phyloP scores from a whole-genome alignment of 1,140 invertebrate species.

The Heterodera carotae region DNA sequence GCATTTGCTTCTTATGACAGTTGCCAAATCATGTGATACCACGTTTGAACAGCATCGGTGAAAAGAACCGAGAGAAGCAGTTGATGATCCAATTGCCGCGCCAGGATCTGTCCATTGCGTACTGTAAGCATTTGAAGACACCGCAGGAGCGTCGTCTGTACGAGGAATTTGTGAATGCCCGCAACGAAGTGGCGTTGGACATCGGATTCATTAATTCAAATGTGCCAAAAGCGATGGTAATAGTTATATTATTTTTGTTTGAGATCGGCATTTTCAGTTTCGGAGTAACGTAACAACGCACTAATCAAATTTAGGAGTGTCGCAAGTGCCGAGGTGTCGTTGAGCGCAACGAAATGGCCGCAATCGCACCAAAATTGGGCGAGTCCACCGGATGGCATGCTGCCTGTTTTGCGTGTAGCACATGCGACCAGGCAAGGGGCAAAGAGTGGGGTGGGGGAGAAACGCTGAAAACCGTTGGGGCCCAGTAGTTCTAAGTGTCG shows the following conservation, averaged over 20 bases:
- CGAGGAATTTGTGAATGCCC: slow-evolving; percentile 81
- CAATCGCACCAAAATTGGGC: slow-evolving; percentile 76
- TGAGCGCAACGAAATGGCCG: slow-evolving; percentile 72
- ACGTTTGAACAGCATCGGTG: slow-evolving; percentile 75
- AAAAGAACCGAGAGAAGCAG: slow-evolving; percentile 78
- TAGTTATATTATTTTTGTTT: background rate
- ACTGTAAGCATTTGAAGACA: slow-evolving; percentile 80
- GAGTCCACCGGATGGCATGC: slow-evolving; percentile 78
- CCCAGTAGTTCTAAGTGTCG: too few relatives aligned
- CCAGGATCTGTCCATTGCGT: slow-evolving; percentile 85
- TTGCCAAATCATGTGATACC: slow-evolving; percentile 78
- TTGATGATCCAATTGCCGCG: slow-evolving; percentile 81
- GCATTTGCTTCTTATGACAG: slow-evolving; percentile 58
- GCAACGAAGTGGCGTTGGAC: slow-evolving; percentile 91
- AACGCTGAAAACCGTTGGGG: too few relatives aligned
- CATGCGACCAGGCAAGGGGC: slow-evolving; percentile 71
- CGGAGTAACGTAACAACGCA: too few relatives aligned
- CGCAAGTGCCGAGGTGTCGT: slow-evolving; percentile 73
- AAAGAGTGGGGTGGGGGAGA: background rate
- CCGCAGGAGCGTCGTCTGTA: slow-evolving; percentile 58
- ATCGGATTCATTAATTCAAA: slow-evolving; percentile 75
- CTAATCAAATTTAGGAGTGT: slow-evolving; percentile 70
- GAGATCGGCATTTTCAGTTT: too few relatives aligned
- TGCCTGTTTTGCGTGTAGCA: slow-evolving; percentile 80
- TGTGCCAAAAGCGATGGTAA: slow-evolving; percentile 58